These are phyloP conservation scores for Platypus cylindrus DNA, from an alignment of 2,888 invertebrate species.

Conservation along the genomic window DNA sequence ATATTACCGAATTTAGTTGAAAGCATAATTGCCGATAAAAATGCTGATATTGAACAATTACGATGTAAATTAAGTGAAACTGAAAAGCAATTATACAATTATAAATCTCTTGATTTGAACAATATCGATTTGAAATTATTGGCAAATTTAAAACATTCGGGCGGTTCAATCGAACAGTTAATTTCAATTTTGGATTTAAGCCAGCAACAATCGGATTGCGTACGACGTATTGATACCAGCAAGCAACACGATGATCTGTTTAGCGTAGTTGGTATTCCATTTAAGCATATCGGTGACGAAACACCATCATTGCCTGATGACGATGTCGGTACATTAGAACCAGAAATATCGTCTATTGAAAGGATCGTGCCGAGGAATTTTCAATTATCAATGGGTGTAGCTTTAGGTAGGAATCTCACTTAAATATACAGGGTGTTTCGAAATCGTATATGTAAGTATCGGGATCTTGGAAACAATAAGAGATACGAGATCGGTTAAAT, in stretches of 20 bases:
- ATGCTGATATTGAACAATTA: slow-evolving; percentile 52
- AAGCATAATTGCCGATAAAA: slow-evolving; percentile 54
- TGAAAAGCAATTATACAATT: slow-evolving; percentile 40
- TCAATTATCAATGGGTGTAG: slow-evolving; percentile 34
- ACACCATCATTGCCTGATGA: slow-evolving; percentile 13
- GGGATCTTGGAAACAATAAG: too few relatives aligned
- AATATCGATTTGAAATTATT: slow-evolving; percentile 40
- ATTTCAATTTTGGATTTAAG: slow-evolving; percentile 62
- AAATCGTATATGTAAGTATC: too few relatives aligned
- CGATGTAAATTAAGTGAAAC: slow-evolving; percentile 43
- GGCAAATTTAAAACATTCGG: slow-evolving; percentile 44
- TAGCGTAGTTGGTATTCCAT: slow-evolving; percentile 8
- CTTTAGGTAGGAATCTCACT: slow-evolving; percentile 6
- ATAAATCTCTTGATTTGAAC: slow-evolving; percentile 46
- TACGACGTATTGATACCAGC: slow-evolving; percentile 24
- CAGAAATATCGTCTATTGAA: slow-evolving; percentile 31
- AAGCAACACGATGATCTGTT: slow-evolving; percentile 16
- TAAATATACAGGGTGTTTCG: too few relatives aligned
- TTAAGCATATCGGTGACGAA: slow-evolving; percentile 13
- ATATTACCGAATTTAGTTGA: slow-evolving; percentile 44
- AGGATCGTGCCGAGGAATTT: slow-evolving; percentile 30
- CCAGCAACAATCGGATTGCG: slow-evolving; percentile 44
- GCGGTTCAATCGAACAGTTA: slow-evolving; percentile 58
- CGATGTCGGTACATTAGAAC: slow-evolving; percentile 13
- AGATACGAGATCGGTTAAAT: too few relatives aligned